Percentiles rank a stretch among this genome's conserved stretches.
Evolutionary conservation across 92 coral and sea anemone species (phyloP).

Genomic region (Chrysogorgia sp.): DNA sequence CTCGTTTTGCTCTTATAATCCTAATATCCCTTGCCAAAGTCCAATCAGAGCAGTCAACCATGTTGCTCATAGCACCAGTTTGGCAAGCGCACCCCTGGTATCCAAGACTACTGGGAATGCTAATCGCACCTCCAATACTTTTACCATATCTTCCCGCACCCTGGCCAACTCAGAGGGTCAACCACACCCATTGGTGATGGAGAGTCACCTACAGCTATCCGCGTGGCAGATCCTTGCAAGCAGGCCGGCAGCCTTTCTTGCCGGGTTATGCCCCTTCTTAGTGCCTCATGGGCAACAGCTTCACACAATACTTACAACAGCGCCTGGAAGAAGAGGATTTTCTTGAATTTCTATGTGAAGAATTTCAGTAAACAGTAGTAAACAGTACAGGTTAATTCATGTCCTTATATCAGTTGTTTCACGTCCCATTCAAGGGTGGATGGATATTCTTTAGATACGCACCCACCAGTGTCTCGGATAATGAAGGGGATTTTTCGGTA

Average conservation of each 20-base stretch:
- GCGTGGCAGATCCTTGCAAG: not conserved
- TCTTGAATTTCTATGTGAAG: not conserved
- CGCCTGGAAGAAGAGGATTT: not conserved
- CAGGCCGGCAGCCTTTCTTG: not conserved
- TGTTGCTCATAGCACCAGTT: not conserved
- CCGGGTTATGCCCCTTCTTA: not conserved
- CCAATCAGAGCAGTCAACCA: not conserved
- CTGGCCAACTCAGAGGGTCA: not conserved
- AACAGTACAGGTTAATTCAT: not conserved
- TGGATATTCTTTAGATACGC: too few species aligned
- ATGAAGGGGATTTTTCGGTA: too few species aligned
- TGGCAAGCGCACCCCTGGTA: too few species aligned
- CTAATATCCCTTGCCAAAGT: not conserved
- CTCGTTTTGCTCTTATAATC: not conserved
- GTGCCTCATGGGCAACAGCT: not conserved
- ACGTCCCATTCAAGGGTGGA: constrained; percentile 39
- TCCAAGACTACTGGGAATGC: not conserved
- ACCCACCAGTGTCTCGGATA: too few species aligned
- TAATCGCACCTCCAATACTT: not conserved
- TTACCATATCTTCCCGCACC: not conserved
- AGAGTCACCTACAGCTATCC: not conserved
- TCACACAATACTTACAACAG: not conserved
- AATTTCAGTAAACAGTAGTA: not conserved
- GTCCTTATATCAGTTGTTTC: constrained; percentile 47
- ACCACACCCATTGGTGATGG: not conserved